Percentiles rank a stretch among this genome's conserved stretches.
Conservation (phyloP, 35 echinoderm and acorn worm genomes). For the Chiridota heheva region DNA sequence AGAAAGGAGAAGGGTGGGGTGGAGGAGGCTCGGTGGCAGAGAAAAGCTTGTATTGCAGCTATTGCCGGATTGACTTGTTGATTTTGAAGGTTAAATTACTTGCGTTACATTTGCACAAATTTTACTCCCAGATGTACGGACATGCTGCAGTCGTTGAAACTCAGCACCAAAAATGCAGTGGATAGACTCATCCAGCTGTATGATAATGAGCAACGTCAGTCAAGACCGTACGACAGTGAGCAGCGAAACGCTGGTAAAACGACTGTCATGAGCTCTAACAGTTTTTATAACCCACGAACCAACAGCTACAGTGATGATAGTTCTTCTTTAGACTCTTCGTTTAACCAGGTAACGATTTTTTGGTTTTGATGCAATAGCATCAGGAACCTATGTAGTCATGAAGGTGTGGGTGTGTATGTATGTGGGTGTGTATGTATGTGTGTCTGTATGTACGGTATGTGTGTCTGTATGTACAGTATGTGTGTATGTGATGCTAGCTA, state of each 20-base stretch:
- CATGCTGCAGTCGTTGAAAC: slow-evolving; percentile 78
- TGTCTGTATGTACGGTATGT: no score
- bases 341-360: slow-evolving; percentile 74
- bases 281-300: slow-evolving; percentile 3
- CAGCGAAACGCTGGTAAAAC: background rate
- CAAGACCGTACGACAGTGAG: background rate
- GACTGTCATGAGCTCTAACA: background rate
- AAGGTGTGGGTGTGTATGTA: no score
- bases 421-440: no score
- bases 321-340: slow-evolving; percentile 91
- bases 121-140: slow-evolving; percentile 60
- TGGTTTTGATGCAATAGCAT: no score
- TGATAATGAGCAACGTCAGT: slow-evolving; percentile 67
- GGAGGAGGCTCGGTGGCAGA: no score
- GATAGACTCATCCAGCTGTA: slow-evolving; percentile 65
- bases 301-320: slow-evolving; percentile 83
- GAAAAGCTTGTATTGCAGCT: background rate
- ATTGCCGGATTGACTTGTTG: background rate
- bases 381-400: no score
- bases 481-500: no score
- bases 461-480: no score
- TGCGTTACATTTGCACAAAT: background rate
- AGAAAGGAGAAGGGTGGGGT: no score
- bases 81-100: background rate
- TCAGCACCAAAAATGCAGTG: slow-evolving; percentile 69